Percentiles rank a stretch among this genome's conserved stretches.
These are phyloP conservation scores for Drosophila burlai DNA, from an alignment of 1,140 invertebrate species.

Conservation along the genomic window DNA sequence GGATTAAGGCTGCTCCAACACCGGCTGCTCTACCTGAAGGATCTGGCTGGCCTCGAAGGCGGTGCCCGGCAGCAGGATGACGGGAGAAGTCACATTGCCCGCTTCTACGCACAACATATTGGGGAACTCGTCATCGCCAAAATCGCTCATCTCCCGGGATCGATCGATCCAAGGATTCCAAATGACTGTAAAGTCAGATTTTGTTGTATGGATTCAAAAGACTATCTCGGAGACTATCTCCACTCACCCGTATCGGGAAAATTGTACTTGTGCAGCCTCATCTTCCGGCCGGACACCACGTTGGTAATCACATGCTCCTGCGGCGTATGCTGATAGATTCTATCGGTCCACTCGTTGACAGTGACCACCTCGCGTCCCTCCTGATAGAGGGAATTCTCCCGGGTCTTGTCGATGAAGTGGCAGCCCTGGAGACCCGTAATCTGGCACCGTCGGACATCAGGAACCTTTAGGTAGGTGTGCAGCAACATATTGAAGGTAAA, in stretches of 20 bases:
- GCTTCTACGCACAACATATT: slow-evolving; percentile 98
- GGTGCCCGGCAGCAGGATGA: slow-evolving; percentile 93
- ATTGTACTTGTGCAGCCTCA: slow-evolving; percentile 97
- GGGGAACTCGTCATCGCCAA: slow-evolving; percentile 97
- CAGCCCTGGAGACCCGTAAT: slow-evolving; percentile 96
- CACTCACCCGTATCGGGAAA: slow-evolving; percentile 93
- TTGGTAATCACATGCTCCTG: slow-evolving; percentile 97
- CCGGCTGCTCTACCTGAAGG: slow-evolving; percentile 66
- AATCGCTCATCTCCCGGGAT: slow-evolving; percentile 96
- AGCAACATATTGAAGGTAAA: slow-evolving; percentile 97
- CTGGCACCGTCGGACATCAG: slow-evolving; percentile 95
- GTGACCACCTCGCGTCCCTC: slow-evolving; percentile 95
- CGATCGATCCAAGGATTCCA: slow-evolving; percentile 99
- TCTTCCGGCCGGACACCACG: slow-evolving; percentile 95
- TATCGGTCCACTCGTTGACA: slow-evolving; percentile 95
- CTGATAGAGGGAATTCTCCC: slow-evolving; percentile 71
- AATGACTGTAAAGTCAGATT: slow-evolving; percentile 89
- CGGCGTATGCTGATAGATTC: slow-evolving; percentile 96
- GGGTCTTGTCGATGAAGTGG: slow-evolving; percentile 96
- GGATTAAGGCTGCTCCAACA: slow-evolving; percentile 7
- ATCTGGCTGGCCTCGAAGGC: slow-evolving; percentile 84
- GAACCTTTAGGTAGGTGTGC: slow-evolving; percentile 98
- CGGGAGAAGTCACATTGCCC: slow-evolving; percentile 94
- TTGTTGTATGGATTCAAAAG: background rate
- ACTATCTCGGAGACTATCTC: too few species aligned